Conservation (phyloP, 2,888 invertebrate species). For the Thymelicus acteon region DNA sequence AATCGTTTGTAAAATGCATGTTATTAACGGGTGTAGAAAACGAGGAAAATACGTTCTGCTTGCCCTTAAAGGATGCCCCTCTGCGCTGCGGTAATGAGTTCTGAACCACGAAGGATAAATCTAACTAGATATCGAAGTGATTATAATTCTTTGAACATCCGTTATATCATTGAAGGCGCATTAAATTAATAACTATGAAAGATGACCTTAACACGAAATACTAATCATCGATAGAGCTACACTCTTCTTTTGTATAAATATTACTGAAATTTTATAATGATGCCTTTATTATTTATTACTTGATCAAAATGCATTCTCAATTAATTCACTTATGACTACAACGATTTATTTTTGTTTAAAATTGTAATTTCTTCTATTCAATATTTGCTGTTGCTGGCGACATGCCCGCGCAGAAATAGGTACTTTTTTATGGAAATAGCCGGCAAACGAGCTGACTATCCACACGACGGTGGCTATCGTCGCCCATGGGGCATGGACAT, state of each 20-base stretch:
- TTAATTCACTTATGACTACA: too few relatives aligned
- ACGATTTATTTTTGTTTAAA: too few relatives aligned
- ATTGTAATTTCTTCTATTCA: too few relatives aligned
- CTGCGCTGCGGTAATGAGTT: slow-evolving; percentile 37
- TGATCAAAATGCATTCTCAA: too few relatives aligned
- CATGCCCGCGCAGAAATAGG: too few relatives aligned
- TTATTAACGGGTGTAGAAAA: slow-evolving; percentile 66
- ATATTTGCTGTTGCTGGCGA: too few relatives aligned
- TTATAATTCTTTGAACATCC: slow-evolving; percentile 38
- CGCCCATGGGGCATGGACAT: too few relatives aligned
- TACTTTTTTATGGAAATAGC: too few relatives aligned
- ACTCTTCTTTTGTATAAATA: neutral
- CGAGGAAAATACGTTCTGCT: slow-evolving; percentile 63
- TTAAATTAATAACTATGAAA: slow-evolving; percentile 19
- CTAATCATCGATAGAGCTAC: neutral
- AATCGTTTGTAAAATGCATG: slow-evolving; percentile 27
- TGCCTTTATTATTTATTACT: too few relatives aligned
- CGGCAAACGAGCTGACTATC: too few relatives aligned
- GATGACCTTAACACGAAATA: slow-evolving; percentile 21
- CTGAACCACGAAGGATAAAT: slow-evolving; percentile 34
- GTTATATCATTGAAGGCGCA: slow-evolving; percentile 34
- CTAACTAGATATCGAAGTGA: slow-evolving; percentile 36
- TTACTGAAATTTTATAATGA: too few relatives aligned
- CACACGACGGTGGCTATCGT: too few relatives aligned
- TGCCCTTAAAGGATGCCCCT: slow-evolving; percentile 50